Evolutionary conservation across 1,140 invertebrate species (phyloP), one percentile per base, ranked within the genome.

Genomic region (Micrasema minimum): DNA sequence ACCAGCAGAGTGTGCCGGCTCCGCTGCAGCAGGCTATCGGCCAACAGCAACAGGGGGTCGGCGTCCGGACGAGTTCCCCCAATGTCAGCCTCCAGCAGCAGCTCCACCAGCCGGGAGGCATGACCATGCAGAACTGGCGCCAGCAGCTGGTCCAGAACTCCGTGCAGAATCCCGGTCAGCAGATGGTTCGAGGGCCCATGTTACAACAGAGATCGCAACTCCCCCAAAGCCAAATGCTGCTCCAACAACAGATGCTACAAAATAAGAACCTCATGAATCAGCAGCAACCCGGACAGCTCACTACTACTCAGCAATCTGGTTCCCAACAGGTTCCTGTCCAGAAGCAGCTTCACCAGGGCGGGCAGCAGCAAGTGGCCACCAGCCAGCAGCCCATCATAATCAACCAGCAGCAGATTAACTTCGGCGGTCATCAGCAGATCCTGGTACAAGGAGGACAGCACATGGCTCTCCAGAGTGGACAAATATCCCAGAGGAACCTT

Each of bases 161-260:
- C 5, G 6, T 51, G 0, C 82, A 83, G 70, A 81, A 81, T 2
- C 79, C 83, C 45, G 38, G 57, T n/a, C 82, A 83, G 72, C 83
- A 85, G 69, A 79, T 83, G 22, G 81, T 85, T 72, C 82, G 80
- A 73, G 83, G 77, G 69, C 81, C 83, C 11, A 76, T 84, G 46
- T 81, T 85, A 22, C 82, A 83, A 46, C 78, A 81, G 43, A 79
- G 83, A 31, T 81, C 81, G 57, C 80, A 81, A 37, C 82, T 83
- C 61, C 80, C 80, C 22, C 85, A 84, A 57, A 83, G 78, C 51
- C 84, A 85, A 77, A 80, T 85, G 64, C 81, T 83, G 31, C 77
- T 83, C 14, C 85, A 84, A 41, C 84, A 85, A 46, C 84, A 85
- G 71, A 81, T 84, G 37, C 81, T 85, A 78, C 83, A 84, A 68